Evolutionary conservation across 2,797 vertebrate species (phyloP).

Genomic region (Carcharodon carcharias): DNA sequence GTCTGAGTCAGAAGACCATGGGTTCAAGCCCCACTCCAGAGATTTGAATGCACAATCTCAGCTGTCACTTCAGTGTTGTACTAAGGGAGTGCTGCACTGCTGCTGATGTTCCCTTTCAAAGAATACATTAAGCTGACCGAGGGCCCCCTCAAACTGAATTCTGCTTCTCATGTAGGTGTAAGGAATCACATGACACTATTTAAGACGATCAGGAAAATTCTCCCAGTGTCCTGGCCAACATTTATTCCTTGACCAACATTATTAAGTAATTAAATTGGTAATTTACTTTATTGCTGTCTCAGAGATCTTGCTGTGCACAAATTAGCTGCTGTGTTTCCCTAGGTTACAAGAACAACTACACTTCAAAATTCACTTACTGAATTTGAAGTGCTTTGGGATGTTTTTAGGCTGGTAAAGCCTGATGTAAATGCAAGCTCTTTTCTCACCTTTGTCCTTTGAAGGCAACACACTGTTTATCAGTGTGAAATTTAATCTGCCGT

Average conservation of each 20-base stretch:
- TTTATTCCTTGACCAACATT: neutral
- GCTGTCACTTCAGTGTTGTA: too few relatives aligned
- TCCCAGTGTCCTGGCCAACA: neutral
- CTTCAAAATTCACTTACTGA: neutral
- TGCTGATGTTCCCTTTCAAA: neutral
- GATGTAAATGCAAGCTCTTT: neutral
- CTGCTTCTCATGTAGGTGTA: neutral
- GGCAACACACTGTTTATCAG: neutral
- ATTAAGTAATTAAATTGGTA: neutral
- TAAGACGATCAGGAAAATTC: neutral
- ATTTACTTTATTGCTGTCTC: neutral
- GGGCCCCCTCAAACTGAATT: neutral
- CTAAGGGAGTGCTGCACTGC: neutral
- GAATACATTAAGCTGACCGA: neutral
- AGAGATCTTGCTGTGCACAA: neutral
- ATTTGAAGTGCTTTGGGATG: neutral
- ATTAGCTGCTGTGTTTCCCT: neutral
- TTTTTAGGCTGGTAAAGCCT: neutral
- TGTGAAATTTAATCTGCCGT: neutral
- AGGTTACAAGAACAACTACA: neutral
- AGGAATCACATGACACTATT: neutral
- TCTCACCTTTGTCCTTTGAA: neutral
- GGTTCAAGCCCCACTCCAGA: neutral
- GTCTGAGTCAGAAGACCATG: neutral
- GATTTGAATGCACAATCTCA: neutral